Evolutionary conservation across 2,113 vertebrate species (phyloP), one percentile per base, ranked within the genome.

Genomic region (Charina bottae): DNA sequence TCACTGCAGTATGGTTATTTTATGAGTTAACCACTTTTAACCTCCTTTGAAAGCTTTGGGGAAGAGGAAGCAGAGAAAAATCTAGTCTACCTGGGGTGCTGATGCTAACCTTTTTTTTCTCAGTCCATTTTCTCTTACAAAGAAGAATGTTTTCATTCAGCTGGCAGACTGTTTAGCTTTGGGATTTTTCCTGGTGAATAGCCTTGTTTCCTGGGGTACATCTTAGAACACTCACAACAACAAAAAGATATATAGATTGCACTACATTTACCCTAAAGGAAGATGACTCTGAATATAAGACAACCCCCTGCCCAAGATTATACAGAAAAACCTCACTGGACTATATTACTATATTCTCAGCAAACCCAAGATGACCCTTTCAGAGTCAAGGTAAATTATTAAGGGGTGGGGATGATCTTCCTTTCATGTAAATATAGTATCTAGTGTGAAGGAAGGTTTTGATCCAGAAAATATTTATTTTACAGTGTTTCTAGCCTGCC

Each of bases 141-240:
- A 92, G 84, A 86, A 78, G 72, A 89, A 92, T 24, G 24, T 68
- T 94, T 55, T 23, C 85, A 58, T 49, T 93, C 72, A 42, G 54
- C 78, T 87, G 10, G n/a, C 64, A 78, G 92, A 55, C 53, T 12
- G 6, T 11, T 3, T 28, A 23, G 1, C 55, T 84, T 28, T 1
- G 85, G 68, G 89, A 92, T 19, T 1, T 72, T 15, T 72, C n/a
- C n/a, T 4, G 15, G 46, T 62, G 15, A 49, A 53, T 64, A 84
- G n/a, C 26, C 37, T 37, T 68, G 6, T 54, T 91, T 91, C 60
- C 23, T 42, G 26, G 42, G 59, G 21, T 49, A 54, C 15, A 24
- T 91, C 85, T 33, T 86, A 46, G 37, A 56, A 64, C 56, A 88
- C n/a, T 53, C 26, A 33, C 55, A 87, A 58, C 28, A 87, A 23